Base-by-base conservation (phyloP, 2,113 vertebrate genomes). In the Lepisosteus osseus region DNA sequence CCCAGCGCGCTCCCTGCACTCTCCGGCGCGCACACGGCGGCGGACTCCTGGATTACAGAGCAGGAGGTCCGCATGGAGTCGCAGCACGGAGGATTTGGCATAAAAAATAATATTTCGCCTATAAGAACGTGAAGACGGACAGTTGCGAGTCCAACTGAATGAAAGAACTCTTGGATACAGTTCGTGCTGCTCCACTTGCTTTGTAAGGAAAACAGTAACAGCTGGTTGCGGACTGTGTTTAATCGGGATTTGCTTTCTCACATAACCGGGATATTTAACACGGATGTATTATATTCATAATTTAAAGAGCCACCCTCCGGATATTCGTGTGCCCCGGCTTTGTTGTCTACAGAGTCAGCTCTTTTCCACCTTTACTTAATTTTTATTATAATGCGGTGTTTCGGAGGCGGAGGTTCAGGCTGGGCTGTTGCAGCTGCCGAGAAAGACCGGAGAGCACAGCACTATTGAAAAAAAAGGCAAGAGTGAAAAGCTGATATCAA, bases 301-400 rank as follows among this genome's bases (percentile, higher is more conserved):
- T 43, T 42, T 3, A 41, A 55, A 54, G 40, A 43, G 63, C 9
- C 41, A n/a, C 9, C 62, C 65, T 63, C 5, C 6, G 29, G 42
- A 62, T 65, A 40, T 65, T 8, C 54, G 41, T 40, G 42, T 43
- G 42, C 7, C 51, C 12, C 63, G n/a, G 40, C 9, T 41, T 59
- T 65, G 14, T 43, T 15, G 47, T 47, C 13, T 11, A n/a, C 29
- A 57, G 47, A 9, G 9, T 51, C 47, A 51, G 47, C 47, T 51
- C 41, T 47, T 7, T n/a, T 40, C n/a, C 54, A 40, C 8, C 66
- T 66, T 6, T 7, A 7, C 12, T 3, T 41, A 57, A 47, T 51
- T 14, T 69, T 40, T 61, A 13, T 54, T 66, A 67, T 67, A 62
- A 75, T 75, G 69, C 65, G 56, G 64, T 29, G 65, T 67, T 70